Percentiles rank a stretch among this genome's conserved stretches.
Conservation (phyloP, 2,113 vertebrate species). For the Solenodon paradoxus region DNA sequence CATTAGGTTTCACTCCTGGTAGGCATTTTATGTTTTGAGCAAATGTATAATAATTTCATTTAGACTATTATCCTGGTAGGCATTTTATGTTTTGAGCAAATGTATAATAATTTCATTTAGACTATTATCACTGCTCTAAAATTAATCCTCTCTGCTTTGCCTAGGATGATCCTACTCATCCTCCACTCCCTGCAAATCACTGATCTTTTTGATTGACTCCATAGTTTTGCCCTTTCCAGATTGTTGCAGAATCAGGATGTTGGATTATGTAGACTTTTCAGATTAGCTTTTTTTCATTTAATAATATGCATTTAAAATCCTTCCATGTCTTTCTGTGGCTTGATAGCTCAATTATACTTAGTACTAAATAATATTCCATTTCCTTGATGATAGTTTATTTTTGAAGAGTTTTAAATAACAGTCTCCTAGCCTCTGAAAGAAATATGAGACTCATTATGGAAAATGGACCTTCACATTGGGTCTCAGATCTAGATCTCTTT, state of each 20-base stretch:
- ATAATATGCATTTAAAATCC: too few relatives aligned
- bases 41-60: neutral
- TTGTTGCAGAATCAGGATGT: too few relatives aligned
- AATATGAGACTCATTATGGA: too few relatives aligned
- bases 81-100: too few relatives aligned
- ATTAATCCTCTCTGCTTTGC: neutral
- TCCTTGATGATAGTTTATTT: too few relatives aligned
- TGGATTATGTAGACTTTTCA: neutral
- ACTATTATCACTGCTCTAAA: neutral
- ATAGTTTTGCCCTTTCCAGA: too few relatives aligned
- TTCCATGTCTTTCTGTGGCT: neutral
- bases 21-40: neutral
- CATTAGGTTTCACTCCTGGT: neutral
- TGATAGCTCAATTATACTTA: neutral
- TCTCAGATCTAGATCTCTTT: too few relatives aligned
- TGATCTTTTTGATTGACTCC: too few relatives aligned
- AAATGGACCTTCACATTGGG: too few relatives aligned
- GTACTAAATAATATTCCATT: neutral
- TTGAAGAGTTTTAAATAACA: too few relatives aligned
- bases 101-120: neutral
- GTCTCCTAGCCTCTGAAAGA: too few relatives aligned
- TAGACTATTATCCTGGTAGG: too few relatives aligned
- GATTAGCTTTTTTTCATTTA: neutral
- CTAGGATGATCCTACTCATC: neutral
- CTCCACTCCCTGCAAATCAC: neutral